Base-by-base conservation (phyloP, 2,113 vertebrate species). In the Blennius ocellaris region DNA sequence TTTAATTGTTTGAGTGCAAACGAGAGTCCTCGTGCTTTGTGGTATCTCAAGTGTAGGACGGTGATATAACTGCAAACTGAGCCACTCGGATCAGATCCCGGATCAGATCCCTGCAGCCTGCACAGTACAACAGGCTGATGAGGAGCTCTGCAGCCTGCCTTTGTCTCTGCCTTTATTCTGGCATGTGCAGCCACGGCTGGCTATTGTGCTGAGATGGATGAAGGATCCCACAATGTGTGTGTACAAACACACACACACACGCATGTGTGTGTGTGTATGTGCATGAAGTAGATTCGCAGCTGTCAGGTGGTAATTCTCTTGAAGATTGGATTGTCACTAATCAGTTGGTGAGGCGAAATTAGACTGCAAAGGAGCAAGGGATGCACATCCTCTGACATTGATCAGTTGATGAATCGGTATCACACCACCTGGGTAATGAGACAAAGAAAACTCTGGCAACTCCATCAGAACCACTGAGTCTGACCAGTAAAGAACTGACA, bases 1-100 rank as follows among this genome's bases (percentile, higher is more conserved):
- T 85, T 87, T 90, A 90, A 89, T 86, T 85, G 88, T 87, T 76
- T 79, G 43, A 68, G 69, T 45, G 52, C 66, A 58, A 88, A 82
- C 5, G 12, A 63, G 69, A 73, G 81, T 52, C 57, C 40, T 66
- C 65, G 50, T 60, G 52, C 78, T 76, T 45, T 65, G 73, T 75
- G 69, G 65, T 6, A 59, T 66, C 73, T 72, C 49, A 51, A 77
- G 60, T 79, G 52, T 56, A 81, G 76, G 76, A 50, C 37, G 51
- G 48, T 60, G 76, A 81, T 69, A 54, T 76, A 81, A 82, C 62
- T 54, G 78, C 9, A 53, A 75, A 47, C 15, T 49, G 54, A 83
- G 62, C 56, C 21, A 30, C 21, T 4, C 21, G 21, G 21, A 50
- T 36, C 57, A 47, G 67, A 68, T 65, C 69, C 60, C 78, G 53